Conservation (phyloP, 2,888 invertebrate genomes). For the Electrophaes corylata region DNA sequence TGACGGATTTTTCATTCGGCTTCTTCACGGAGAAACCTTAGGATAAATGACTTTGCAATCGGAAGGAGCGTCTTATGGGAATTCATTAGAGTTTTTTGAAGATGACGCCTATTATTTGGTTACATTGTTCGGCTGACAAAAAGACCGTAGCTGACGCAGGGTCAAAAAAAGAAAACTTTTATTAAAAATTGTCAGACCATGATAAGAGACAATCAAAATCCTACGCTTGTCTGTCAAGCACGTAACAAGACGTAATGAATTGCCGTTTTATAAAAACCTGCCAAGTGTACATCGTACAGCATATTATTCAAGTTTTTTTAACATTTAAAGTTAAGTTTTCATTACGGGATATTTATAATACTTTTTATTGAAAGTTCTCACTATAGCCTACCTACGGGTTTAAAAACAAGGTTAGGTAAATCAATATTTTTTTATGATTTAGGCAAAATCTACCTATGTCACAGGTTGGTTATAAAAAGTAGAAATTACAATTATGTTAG, state of each 20-base stretch:
- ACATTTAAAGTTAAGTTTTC: not conserved
- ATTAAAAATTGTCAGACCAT: slow-evolving; percentile 33
- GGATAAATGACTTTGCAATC: slow-evolving; percentile 74
- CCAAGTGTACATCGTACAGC: not conserved
- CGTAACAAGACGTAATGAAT: slow-evolving; percentile 58
- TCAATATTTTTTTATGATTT: too few relatives aligned
- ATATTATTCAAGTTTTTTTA: not conserved
- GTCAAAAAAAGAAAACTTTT: slow-evolving; percentile 35
- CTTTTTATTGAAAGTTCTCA: not conserved
- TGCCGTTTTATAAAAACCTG: slow-evolving; percentile 45
- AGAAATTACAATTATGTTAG: too few relatives aligned
- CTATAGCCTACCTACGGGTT: not conserved
- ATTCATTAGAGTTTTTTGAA: slow-evolving; percentile 66
- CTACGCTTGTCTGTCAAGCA: slow-evolving; percentile 57
- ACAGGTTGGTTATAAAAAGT: too few relatives aligned
- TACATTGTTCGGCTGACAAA: slow-evolving; percentile 57
- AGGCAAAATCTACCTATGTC: too few relatives aligned
- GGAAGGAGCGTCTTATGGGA: slow-evolving; percentile 69
- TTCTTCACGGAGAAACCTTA: slow-evolving; percentile 69
- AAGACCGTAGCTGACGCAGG: slow-evolving; percentile 44
- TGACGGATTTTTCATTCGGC: slow-evolving; percentile 77
- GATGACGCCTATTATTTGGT: slow-evolving; percentile 57
- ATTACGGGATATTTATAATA: not conserved
- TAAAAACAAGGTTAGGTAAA: not conserved
- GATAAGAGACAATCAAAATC: slow-evolving; percentile 57